These are phyloP conservation scores for Hucho hucho DNA, from an alignment of 2,113 vertebrate genomes.

Conservation along the genomic window DNA sequence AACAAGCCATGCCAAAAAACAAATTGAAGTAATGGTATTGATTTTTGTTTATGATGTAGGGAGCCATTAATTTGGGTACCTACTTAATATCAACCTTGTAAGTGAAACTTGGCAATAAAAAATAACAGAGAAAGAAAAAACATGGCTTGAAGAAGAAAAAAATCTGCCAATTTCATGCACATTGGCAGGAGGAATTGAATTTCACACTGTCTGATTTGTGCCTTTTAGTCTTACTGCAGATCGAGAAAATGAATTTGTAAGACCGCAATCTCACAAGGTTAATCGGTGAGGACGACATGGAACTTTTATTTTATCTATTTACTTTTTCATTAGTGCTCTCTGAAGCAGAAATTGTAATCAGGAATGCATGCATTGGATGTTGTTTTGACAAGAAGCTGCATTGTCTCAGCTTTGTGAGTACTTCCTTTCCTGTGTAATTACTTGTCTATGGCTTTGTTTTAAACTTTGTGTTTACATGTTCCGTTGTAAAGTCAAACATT, in stretches of 20 bases:
- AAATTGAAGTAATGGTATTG: constrained; percentile 33
- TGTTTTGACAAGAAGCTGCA: constrained; percentile 43
- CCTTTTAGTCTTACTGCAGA: constrained; percentile 47
- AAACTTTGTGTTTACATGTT: constrained; percentile 23
- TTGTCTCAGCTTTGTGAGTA: constrained; percentile 32
- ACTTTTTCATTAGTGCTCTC: constrained; percentile 37
- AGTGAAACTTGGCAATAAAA: constrained; percentile 52
- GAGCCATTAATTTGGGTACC: constrained; percentile 60
- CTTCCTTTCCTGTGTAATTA: neutral
- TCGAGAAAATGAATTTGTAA: constrained; percentile 51
- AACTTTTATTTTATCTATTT: constrained; percentile 3
- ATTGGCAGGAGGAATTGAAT: constrained; percentile 58
- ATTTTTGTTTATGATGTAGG: constrained; percentile 64
- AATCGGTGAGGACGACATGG: constrained; percentile 14
- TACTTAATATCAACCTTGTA: constrained; percentile 58
- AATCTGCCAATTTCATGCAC: constrained; percentile 62
- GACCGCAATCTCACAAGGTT: constrained; percentile 43
- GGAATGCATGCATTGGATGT: constrained; percentile 16
- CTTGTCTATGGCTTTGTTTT: neutral
- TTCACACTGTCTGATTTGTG: constrained; percentile 42
- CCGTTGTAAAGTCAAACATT: neutral
- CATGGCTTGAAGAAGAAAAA: constrained; percentile 21
- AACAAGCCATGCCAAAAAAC: constrained; percentile 44
- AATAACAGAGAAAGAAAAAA: neutral
- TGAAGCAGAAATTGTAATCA: constrained; percentile 48